Percentiles rank a stretch among this genome's conserved stretches.
Evolutionary conservation across 2,888 invertebrate species (phyloP).

Genomic region (Lepetodrilus schrolli): DNA sequence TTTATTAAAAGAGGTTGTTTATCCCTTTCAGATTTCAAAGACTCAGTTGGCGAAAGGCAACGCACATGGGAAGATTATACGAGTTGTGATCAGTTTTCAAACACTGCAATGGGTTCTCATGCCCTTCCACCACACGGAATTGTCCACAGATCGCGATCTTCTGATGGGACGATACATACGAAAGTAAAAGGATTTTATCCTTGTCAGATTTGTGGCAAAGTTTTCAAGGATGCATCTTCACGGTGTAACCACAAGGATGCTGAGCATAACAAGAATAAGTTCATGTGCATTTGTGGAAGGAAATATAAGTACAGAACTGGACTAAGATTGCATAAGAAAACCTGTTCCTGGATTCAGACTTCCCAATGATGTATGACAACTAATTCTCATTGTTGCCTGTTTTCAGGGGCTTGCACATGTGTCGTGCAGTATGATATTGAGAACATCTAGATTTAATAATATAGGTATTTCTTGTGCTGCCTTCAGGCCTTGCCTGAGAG

Average conservation of each 20-base stretch:
- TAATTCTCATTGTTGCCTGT: background rate
- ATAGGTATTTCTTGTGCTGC: too few relatives aligned
- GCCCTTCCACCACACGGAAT: background rate
- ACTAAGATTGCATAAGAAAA: background rate
- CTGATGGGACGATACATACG: too few relatives aligned
- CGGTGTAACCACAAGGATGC: conserved; percentile 3
- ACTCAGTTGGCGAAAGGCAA: background rate
- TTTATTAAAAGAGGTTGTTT: conserved; percentile 1
- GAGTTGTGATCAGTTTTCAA: background rate
- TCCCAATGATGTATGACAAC: background rate
- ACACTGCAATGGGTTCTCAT: background rate
- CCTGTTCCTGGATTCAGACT: background rate
- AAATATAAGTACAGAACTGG: conserved; percentile 9
- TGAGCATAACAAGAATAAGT: background rate
- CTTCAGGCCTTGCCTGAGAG: background rate
- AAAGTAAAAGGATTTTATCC: background rate
- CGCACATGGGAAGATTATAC: background rate
- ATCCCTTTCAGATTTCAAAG: conserved; percentile 6
- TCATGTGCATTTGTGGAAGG: background rate
- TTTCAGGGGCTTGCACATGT: background rate
- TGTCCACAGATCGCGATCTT: background rate
- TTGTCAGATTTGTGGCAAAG: conserved; percentile 5
- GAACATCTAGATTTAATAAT: too few relatives aligned
- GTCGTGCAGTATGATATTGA: background rate
- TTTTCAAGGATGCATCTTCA: background rate